phyloP scores from a whole-genome alignment of 2,797 vertebrate species.

The Takifugu rubripes region DNA sequence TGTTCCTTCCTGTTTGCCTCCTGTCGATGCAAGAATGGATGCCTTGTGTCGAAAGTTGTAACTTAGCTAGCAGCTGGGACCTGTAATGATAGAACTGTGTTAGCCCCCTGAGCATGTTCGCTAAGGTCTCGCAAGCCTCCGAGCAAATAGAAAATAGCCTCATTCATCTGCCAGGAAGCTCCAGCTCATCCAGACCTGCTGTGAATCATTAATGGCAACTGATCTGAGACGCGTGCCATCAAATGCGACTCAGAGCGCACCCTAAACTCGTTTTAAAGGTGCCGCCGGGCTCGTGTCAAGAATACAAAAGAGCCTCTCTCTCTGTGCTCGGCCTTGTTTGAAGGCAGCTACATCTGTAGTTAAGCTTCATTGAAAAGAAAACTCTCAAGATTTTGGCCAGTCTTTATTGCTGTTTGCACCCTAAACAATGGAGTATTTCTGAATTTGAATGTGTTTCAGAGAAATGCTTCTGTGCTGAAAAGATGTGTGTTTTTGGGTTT shows the following conservation, averaged over 20 bases:
- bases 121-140: constrained; percentile 56
- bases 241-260: constrained; percentile 12
- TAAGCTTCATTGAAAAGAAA: constrained; percentile 5
- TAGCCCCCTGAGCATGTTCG: constrained; percentile 33
- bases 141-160: constrained; percentile 53
- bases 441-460: too few relatives aligned
- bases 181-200: constrained; percentile 37
- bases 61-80: constrained; percentile 50
- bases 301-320: constrained; percentile 9
- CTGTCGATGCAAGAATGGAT: constrained; percentile 50
- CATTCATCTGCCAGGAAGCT: constrained; percentile 61
- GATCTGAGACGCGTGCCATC: constrained; percentile 32
- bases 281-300: neutral
- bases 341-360: constrained; percentile 13
- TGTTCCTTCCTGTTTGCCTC: constrained; percentile 26
- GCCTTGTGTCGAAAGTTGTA: constrained; percentile 42
- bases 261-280: constrained; percentile 22
- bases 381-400: too few relatives aligned
- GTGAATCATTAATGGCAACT: constrained; percentile 51
- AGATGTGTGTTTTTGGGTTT: constrained; percentile 40
- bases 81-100: constrained; percentile 50
- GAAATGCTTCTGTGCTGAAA: too few relatives aligned
- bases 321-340: constrained; percentile 5
- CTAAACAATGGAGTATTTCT: too few relatives aligned
- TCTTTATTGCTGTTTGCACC: too few relatives aligned